Base-by-base conservation (phyloP, 1,140 invertebrate genomes). In the Drosophila tropicalis region DNA sequence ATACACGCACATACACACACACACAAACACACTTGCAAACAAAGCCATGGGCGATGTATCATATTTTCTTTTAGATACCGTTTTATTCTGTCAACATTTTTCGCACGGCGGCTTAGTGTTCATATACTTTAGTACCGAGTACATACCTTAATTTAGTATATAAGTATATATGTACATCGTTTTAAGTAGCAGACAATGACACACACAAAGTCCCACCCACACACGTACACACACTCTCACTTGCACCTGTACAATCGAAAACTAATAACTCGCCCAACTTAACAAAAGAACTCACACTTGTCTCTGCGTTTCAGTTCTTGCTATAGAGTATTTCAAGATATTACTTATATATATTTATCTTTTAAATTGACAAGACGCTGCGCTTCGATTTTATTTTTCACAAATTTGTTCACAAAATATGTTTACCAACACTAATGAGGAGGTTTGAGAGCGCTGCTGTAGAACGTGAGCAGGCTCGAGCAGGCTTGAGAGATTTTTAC, bases 321-420 rank as follows among this genome's bases (percentile, higher is more conserved):
- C 9, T 22, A 3, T 12, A 51, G 9, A 51, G 17, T 51, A 22
- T 22, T 22, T 51, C 44, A 51, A 17, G 9, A 51, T 22, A 51
- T 22, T 15, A 22, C 10, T 22, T 51, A 7, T 47, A 2, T 47
- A 47, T 19, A 47, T 47, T 51, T 51, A 51, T 51, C 44, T 51
- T 51, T 6, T 51, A 51, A 51, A 51, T 51, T 22, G 17, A 19
- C 17, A 51, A 51, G 44, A 51, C 44, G 44, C 17, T 47, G 44
- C 44, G 15, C n/a, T 57, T 57, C 15, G 71, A 47, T 72, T n/a
- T 71, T 22, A 15, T 13, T 10, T 29, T 70, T 70, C 67, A 36
- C 32, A 62, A 22, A 67, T 54, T 32, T 51, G 44, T 51, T 51
- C 15, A 7, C 5, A 0, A 29, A 29, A 29, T 29, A 29, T 4